These are phyloP conservation scores for Tor tambroides DNA, from an alignment of 2,113 vertebrate species.

Conservation along the genomic window DNA sequence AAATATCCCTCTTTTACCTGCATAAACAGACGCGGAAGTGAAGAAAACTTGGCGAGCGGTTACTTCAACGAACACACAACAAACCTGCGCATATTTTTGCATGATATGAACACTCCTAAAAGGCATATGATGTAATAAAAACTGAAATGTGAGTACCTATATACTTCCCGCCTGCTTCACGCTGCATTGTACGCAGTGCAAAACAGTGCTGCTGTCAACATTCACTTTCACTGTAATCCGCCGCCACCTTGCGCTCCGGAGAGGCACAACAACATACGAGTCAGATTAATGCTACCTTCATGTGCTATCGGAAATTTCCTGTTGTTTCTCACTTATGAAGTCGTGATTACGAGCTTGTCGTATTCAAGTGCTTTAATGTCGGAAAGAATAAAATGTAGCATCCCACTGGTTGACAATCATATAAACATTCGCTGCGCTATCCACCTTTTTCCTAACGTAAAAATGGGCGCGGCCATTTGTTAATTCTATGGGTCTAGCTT, in stretches of 20 bases:
- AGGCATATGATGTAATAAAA: background rate
- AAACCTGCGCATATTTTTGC: background rate
- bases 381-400: too few species aligned
- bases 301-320: too few species aligned
- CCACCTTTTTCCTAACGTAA: too few species aligned
- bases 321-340: too few species aligned
- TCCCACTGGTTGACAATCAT: too few species aligned
- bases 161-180: background rate
- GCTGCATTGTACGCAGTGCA: background rate
- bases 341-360: too few species aligned
- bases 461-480: too few species aligned
- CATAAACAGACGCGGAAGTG: constrained; percentile 5
- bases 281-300: too few species aligned
- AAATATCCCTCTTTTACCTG: background rate
- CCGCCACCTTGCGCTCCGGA: constrained; percentile 10
- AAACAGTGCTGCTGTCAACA: background rate
- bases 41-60: background rate
- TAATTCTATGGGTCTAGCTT: too few species aligned
- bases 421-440: too few species aligned
- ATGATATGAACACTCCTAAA: too few species aligned
- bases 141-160: background rate
- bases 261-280: background rate
- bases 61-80: background rate
- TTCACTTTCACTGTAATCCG: background rate
- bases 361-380: too few species aligned